phyloP scores from a whole-genome alignment of 2,797 vertebrate genomes.

The Masticophis lateralis region DNA sequence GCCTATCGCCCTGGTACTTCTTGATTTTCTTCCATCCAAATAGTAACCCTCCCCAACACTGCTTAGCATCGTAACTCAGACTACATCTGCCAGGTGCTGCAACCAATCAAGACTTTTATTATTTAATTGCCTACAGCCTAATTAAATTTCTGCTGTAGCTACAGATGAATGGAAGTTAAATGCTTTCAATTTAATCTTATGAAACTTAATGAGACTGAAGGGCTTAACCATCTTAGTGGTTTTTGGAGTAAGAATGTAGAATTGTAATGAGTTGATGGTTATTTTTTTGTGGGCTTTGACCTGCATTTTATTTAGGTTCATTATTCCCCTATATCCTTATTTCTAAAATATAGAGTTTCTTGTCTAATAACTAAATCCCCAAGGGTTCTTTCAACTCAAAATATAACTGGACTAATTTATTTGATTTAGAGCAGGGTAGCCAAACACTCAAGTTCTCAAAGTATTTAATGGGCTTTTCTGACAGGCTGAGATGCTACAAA shows the following conservation, averaged over 20 bases:
- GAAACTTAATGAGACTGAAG: slow-evolving; percentile 8
- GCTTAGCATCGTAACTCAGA: neutral
- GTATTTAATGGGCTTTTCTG: slow-evolving; percentile 26
- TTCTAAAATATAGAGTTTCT: slow-evolving; percentile 38
- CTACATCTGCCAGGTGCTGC: neutral
- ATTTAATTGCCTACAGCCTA: neutral
- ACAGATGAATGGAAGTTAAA: slow-evolving; percentile 8
- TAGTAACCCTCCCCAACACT: neutral
- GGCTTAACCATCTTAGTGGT: slow-evolving; percentile 14
- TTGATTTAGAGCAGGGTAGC: slow-evolving; percentile 34
- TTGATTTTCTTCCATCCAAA: neutral
- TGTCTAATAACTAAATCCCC: slow-evolving; percentile 35
- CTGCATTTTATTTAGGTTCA: slow-evolving; percentile 19
- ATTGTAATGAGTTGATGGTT: neutral
- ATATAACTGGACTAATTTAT: slow-evolving; percentile 6
- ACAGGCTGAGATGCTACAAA: slow-evolving; percentile 29
- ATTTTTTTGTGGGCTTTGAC: neutral
- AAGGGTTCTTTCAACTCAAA: slow-evolving; percentile 31
- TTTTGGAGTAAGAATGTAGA: neutral
- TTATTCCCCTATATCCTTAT: neutral
- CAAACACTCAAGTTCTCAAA: slow-evolving; percentile 27
- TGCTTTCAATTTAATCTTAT: slow-evolving; percentile 7
- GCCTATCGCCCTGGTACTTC: neutral
- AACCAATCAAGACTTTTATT: neutral
- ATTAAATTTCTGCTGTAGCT: slow-evolving; percentile 7